Percentiles rank a stretch among this genome's conserved stretches.
Evolutionary conservation across 1,140 invertebrate species (phyloP).

Genomic region (Drosophila miranda): DNA sequence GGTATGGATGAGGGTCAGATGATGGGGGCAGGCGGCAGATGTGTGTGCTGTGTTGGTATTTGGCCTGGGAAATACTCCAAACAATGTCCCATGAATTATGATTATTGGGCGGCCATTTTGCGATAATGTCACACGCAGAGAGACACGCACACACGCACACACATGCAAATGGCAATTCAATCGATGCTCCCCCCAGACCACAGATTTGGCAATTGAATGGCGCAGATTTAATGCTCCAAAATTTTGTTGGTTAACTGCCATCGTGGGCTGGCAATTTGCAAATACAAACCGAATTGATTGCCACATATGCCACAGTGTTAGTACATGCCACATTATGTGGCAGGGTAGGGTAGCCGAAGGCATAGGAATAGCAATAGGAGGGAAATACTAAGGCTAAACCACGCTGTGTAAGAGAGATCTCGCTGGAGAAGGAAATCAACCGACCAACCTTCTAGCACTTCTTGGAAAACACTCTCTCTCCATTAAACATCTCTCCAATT

Average conservation of each 20-base stretch:
- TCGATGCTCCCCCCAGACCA: slow-evolving; percentile 40
- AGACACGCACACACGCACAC: slow-evolving; percentile 5
- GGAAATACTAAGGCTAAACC: no score
- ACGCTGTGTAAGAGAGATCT: no score
- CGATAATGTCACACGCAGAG: slow-evolving; percentile 56
- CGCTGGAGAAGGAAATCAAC: no score
- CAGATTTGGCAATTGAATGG: slow-evolving; percentile 49
- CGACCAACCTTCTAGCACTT: no score
- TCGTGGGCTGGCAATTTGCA: slow-evolving; percentile 8
- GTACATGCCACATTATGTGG: no score
- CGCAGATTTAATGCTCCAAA: slow-evolving; percentile 43
- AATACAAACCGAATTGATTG: no score
- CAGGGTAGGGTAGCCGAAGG: no score
- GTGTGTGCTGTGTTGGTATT: neutral
- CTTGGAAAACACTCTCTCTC: no score
- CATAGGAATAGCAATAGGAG: no score
- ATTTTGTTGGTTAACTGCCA: slow-evolving; percentile 49
- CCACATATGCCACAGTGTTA: no score
- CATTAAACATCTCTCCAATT: no score
- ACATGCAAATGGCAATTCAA: slow-evolving; percentile 54
- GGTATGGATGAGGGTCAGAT: slow-evolving; percentile 5
- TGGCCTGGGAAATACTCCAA: slow-evolving; percentile 31
- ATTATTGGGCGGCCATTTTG: slow-evolving; percentile 48
- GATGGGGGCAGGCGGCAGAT: neutral
- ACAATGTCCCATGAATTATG: slow-evolving; percentile 67